phyloP scores from a whole-genome alignment of 2,888 invertebrate species.

The Phortica magna region DNA sequence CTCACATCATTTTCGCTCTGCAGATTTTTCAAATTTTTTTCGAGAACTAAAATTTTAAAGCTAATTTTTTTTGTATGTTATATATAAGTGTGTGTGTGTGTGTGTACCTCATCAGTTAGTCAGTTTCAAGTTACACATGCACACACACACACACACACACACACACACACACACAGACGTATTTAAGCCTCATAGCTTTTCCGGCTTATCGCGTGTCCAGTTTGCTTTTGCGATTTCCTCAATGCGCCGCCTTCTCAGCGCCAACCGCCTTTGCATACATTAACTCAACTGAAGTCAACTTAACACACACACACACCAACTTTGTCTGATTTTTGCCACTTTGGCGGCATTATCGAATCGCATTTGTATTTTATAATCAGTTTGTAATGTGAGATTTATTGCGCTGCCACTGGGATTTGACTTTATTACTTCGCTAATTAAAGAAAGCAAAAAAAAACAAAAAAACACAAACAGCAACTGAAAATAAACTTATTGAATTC shows the following conservation, averaged over 20 bases:
- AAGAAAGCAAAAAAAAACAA: conserved; percentile 9
- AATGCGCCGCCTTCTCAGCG: no score
- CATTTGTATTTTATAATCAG: conserved; percentile 11
- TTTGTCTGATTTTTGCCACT: no score
- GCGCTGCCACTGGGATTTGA: not conserved
- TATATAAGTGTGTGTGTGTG: not conserved
- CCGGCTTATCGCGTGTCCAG: not conserved
- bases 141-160: no score
- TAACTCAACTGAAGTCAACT: not conserved
- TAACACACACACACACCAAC: no score
- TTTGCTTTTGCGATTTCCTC: no score
- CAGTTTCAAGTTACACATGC: not conserved
- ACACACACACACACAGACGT: no score
- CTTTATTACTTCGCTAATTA: conserved; percentile 32
- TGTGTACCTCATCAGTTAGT: not conserved
- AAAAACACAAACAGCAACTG: conserved; percentile 2
- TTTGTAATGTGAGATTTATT: conserved; percentile 30
- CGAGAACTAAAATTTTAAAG: not conserved
- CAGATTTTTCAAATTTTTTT: not conserved
- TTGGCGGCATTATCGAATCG: not conserved
- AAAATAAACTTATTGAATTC: no score
- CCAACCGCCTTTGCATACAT: not conserved
- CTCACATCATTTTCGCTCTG: no score
- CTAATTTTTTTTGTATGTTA: not conserved
- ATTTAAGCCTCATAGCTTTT: not conserved